A percentile compares a stretch with the other conserved stretches of the same genome.
These are phyloP conservation scores for Periparus ater DNA, from an alignment of 2,797 vertebrate species.

Conservation along the genomic window DNA sequence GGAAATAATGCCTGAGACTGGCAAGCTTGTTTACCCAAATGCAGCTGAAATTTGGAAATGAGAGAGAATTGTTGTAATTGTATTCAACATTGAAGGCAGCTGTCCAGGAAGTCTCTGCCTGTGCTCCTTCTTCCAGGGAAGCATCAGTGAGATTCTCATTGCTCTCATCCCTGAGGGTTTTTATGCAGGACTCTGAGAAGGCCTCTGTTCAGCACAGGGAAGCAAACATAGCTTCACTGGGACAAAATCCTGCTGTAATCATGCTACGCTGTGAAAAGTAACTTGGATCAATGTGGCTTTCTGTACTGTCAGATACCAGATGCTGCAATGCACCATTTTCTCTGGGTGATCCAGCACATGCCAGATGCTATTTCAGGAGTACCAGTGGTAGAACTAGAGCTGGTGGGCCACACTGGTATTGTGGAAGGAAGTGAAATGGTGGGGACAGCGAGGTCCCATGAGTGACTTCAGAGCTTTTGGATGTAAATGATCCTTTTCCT, in stretches of 20 bases:
- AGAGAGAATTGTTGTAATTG: not conserved
- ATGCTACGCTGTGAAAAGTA: not conserved
- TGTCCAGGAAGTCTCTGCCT: not conserved
- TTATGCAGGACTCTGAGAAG: not conserved
- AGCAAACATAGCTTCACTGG: not conserved
- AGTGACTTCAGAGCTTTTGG: not conserved
- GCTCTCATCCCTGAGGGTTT: not conserved
- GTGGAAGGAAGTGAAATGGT: not conserved
- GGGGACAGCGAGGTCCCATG: not conserved
- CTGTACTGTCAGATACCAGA: not conserved
- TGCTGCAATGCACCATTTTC: constrained; percentile 41
- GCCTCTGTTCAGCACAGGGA: not conserved
- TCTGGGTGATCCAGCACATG: not conserved
- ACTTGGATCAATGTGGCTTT: not conserved
- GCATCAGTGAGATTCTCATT: not conserved
- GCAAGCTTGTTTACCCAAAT: not conserved
- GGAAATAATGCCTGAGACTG: not conserved
- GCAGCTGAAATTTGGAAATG: not conserved
- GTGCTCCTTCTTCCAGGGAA: not conserved
- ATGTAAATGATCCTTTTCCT: not conserved
- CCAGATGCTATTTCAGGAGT: not conserved
- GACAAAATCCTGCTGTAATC: not conserved
- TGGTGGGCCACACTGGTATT: not conserved
- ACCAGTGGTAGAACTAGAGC: not conserved
- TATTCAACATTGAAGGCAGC: not conserved